A percentile compares a stretch with the other conserved stretches of the same genome.
phyloP scores from a whole-genome alignment of 2,113 vertebrate species.

The Sinocyclocheilus grahami region DNA sequence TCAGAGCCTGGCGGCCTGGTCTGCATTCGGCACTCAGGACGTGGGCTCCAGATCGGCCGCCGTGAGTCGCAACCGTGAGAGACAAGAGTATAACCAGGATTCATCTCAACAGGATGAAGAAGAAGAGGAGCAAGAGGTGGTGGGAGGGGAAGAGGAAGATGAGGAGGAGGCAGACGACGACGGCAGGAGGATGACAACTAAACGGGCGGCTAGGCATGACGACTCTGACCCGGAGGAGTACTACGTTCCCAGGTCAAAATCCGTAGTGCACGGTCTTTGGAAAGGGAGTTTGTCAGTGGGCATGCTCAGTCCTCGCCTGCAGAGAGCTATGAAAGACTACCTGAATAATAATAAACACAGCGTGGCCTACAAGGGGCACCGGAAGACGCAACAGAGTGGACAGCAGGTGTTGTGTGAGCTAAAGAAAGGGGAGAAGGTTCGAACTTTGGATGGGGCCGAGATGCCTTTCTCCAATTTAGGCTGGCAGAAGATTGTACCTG shows the following conservation, averaged over 20 bases:
- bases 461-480: constrained; percentile 87
- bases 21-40: constrained; percentile 72
- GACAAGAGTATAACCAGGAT: constrained; percentile 60
- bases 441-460: constrained; percentile 89
- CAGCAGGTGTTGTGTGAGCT: constrained; percentile 86
- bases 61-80: constrained; percentile 62
- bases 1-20: constrained; percentile 76
- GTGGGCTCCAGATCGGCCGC: constrained; percentile 67
- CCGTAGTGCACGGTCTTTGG: constrained; percentile 87
- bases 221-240: constrained; percentile 78
- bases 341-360: constrained; percentile 89
- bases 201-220: constrained; percentile 52
- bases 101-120: constrained; percentile 38
- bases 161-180: constrained; percentile 60
- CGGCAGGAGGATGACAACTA: constrained; percentile 58
- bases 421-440: constrained; percentile 78
- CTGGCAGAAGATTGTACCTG: constrained; percentile 86
- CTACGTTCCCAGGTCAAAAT: constrained; percentile 83
- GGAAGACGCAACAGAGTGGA: constrained; percentile 64
- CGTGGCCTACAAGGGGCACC: constrained; percentile 82
- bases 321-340: constrained; percentile 91
- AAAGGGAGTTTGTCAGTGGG: constrained; percentile 82
- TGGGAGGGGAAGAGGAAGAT: constrained; percentile 53
- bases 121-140: constrained; percentile 53
- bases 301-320: constrained; percentile 90